Evolutionary conservation across 2,797 vertebrate genomes (phyloP).

Genomic region (Cuculus canorus): DNA sequence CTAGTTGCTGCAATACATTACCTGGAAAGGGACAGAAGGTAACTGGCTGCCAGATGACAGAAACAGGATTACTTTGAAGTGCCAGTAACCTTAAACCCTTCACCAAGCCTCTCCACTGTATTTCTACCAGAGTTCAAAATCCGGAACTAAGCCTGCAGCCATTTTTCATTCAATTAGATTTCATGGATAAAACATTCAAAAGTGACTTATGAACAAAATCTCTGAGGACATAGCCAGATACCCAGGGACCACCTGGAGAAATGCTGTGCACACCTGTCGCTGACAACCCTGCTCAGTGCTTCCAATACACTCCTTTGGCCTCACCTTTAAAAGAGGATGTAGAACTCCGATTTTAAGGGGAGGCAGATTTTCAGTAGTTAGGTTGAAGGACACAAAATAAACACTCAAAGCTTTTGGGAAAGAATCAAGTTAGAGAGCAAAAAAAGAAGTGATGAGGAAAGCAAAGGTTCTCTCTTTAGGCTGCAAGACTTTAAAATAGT

Average conservation of each 20-base stretch:
- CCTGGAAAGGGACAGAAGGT: background rate
- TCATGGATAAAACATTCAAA: background rate
- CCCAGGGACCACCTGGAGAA: background rate
- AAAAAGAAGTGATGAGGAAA: background rate
- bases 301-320: background rate
- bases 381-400: background rate
- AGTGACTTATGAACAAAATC: background rate
- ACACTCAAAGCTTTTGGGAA: background rate
- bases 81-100: background rate
- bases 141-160: background rate
- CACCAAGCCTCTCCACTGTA: background rate
- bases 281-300: background rate
- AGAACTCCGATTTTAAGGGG: background rate
- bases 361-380: background rate
- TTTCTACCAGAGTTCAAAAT: slow-evolving; percentile 12
- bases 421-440: background rate
- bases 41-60: background rate
- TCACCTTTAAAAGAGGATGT: background rate
- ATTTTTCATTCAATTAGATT: slow-evolving; percentile 12
- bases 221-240: background rate
- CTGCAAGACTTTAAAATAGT: background rate
- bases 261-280: background rate
- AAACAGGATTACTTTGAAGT: background rate
- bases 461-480: background rate
- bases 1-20: background rate